Conservation (phyloP, 2,113 vertebrate species). For the Callipepla squamata region DNA sequence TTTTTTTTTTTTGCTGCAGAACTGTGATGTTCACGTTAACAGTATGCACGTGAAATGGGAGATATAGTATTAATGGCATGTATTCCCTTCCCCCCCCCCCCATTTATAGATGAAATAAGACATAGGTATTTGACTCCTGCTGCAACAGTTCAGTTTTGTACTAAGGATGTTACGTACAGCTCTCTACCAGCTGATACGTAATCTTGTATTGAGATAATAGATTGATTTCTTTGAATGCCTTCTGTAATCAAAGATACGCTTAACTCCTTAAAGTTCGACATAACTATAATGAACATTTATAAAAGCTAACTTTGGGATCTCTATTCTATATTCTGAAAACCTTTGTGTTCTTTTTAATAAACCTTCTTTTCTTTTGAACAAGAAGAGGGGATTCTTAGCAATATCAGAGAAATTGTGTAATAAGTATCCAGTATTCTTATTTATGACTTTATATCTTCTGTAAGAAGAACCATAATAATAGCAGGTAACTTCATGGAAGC, state of each 20-base stretch:
- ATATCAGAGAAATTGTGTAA: neutral
- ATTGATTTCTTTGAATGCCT: neutral
- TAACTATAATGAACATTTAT: rapidly evolving
- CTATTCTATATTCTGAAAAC: neutral
- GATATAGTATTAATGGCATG: rapidly evolving
- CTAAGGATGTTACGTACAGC: neutral
- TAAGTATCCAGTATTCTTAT: neutral
- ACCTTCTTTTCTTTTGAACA: neutral
- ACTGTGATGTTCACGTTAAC: rapidly evolving
- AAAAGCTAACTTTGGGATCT: neutral
- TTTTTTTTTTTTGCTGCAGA: too few species aligned
- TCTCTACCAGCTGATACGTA: neutral
- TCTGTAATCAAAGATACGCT: rapidly evolving
- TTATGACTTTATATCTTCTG: neutral
- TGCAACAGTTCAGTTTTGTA: rapidly evolving
- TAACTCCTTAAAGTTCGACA: neutral
- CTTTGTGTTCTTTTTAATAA: neutral
- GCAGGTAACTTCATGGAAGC: neutral
- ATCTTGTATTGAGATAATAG: rapidly evolving
- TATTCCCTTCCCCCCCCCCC: neutral
- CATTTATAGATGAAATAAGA: neutral
- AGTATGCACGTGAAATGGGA: rapidly evolving
- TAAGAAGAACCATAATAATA: neutral
- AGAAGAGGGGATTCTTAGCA: neutral
- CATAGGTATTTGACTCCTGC: neutral